These are phyloP conservation scores for Heterohyrax brucei DNA, from an alignment of 2,797 vertebrate genomes.

Conservation along the genomic window DNA sequence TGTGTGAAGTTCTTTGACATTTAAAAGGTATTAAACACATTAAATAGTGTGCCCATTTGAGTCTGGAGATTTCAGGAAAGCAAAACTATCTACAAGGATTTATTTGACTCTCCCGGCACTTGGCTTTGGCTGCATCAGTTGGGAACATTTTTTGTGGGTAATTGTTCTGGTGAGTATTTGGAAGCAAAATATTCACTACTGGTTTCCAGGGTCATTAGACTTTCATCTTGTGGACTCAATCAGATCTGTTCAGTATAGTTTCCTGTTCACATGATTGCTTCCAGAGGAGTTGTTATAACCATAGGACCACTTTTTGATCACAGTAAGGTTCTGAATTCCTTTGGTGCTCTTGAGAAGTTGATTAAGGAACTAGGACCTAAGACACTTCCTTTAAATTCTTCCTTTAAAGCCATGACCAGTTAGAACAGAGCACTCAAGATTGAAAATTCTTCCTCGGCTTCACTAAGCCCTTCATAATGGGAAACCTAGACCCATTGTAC, in stretches of 20 bases:
- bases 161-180: neutral
- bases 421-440: neutral
- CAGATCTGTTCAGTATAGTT: neutral
- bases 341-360: neutral
- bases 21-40: neutral
- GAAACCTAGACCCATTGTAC: neutral
- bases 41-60: neutral
- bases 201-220: conserved; percentile 38
- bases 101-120: neutral
- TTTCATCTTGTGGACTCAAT: neutral
- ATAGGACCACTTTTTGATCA: neutral
- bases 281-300: neutral
- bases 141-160: neutral
- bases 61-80: conserved; percentile 11
- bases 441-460: neutral
- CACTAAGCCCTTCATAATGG: neutral
- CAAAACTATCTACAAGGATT: neutral
- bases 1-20: neutral
- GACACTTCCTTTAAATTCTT: neutral
- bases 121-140: neutral
- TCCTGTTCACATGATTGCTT: conserved; percentile 29
- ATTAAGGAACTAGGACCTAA: conserved; percentile 25
- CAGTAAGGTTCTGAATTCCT: neutral
- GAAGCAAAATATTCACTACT: neutral
- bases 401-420: neutral